A percentile compares a stretch with the other conserved stretches of the same genome.
phyloP scores from a whole-genome alignment of 1,140 invertebrate species.

The Papilio polyxenes region DNA sequence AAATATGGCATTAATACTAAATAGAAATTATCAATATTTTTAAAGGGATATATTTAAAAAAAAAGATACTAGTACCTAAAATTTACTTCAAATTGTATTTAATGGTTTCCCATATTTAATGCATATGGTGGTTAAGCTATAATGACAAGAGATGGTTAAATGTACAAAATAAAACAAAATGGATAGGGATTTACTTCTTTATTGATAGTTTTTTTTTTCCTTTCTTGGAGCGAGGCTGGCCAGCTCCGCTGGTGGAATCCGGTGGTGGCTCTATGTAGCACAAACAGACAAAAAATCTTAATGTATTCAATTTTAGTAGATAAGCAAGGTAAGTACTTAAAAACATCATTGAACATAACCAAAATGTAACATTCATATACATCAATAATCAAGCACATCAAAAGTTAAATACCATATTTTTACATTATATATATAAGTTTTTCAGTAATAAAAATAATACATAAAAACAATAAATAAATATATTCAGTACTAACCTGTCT shows the following conservation, averaged over 20 bases:
- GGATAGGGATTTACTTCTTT: neutral
- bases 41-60: too few species aligned
- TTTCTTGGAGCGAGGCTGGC: neutral
- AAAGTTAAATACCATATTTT: neutral
- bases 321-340: neutral
- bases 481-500: neutral
- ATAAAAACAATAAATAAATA: neutral
- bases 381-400: neutral
- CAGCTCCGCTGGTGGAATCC: neutral
- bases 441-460: neutral
- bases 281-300: conserved; percentile 20
- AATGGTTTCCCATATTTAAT: too few species aligned
- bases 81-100: too few species aligned
- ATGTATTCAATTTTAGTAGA: neutral
- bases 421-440: neutral
- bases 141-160: neutral
- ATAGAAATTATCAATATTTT: too few species aligned
- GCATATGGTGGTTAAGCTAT: neutral
- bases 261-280: neutral
- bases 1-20: too few species aligned
- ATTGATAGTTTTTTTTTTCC: neutral
- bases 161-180: neutral
- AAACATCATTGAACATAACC: neutral
- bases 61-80: too few species aligned
- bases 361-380: conserved; percentile 8